Evolutionary conservation across 2,797 vertebrate genomes (phyloP).

Genomic region (Scolopax rusticola): DNA sequence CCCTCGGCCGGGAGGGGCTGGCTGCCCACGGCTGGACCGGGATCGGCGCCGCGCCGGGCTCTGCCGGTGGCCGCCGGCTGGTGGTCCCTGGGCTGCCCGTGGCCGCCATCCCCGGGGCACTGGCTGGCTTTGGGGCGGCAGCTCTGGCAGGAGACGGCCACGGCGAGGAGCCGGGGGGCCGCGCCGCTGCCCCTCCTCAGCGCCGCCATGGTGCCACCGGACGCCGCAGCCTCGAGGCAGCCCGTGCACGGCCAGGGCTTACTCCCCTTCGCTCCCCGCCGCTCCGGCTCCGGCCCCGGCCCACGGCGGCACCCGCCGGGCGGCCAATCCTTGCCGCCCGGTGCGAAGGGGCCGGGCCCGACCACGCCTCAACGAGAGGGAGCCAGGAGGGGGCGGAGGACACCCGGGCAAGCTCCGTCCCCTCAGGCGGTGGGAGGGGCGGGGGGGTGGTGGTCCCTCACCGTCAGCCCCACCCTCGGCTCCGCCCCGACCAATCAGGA

Average conservation of each 20-base stretch:
- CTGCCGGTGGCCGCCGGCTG: background rate
- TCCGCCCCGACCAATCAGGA: background rate
- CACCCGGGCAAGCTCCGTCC: background rate
- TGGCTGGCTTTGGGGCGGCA: conserved; percentile 8
- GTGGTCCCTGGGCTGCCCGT: background rate
- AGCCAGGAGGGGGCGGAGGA: background rate
- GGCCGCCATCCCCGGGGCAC: background rate
- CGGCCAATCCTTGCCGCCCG: background rate
- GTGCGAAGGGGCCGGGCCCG: background rate
- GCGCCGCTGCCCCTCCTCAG: background rate
- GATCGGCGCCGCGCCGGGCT: conserved; percentile 4
- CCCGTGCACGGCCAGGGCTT: background rate
- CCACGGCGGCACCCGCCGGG: background rate
- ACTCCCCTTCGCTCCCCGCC: background rate
- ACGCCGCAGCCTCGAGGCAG: background rate
- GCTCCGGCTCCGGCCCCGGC: background rate
- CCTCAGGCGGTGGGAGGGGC: background rate
- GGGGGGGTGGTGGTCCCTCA: background rate
- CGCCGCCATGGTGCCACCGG: background rate
- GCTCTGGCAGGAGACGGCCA: conserved; percentile 13
- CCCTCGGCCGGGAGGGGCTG: conserved; percentile 50
- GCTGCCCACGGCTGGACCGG: conserved; percentile 20
- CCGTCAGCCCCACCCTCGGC: background rate
- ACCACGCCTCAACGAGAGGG: background rate
- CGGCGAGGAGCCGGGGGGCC: conserved; percentile 12